These are phyloP conservation scores for Musca domestica DNA, from an alignment of 1,140 invertebrate genomes.

Conservation along the genomic window DNA sequence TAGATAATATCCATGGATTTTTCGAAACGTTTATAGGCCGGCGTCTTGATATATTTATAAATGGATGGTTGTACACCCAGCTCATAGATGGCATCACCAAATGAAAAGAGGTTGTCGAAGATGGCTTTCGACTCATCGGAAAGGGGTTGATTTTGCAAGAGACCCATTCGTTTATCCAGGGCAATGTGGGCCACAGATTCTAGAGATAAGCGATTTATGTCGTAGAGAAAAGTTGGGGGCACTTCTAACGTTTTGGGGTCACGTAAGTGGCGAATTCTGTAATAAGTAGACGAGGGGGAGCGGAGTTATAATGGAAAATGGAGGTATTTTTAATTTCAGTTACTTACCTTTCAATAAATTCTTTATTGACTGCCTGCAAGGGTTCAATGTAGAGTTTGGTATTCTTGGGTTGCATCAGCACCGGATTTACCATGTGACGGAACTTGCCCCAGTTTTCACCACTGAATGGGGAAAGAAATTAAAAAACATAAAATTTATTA, in stretches of 20 bases:
- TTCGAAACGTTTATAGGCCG: slow-evolving; percentile 58
- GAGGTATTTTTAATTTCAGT: no score
- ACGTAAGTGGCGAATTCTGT: slow-evolving; percentile 55
- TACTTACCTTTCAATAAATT: slow-evolving; percentile 35
- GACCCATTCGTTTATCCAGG: slow-evolving; percentile 65
- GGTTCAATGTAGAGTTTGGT: slow-evolving; percentile 53
- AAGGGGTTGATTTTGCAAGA: slow-evolving; percentile 41
- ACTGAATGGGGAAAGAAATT: no score
- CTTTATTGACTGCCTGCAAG: slow-evolving; percentile 53
- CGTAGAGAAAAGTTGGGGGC: slow-evolving; percentile 60
- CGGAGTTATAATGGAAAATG: no score
- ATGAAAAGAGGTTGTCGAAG: slow-evolving; percentile 61
- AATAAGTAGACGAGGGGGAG: no score
- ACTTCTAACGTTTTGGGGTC: slow-evolving; percentile 59
- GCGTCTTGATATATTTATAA: slow-evolving; percentile 63
- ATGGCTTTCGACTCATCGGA: slow-evolving; percentile 59
- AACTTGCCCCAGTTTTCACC: slow-evolving; percentile 42
- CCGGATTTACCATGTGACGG: slow-evolving; percentile 52
- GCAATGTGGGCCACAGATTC: slow-evolving; percentile 70
- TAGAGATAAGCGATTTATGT: slow-evolving; percentile 67
- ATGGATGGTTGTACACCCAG: slow-evolving; percentile 62
- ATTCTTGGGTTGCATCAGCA: slow-evolving; percentile 56
- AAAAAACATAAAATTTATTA: no score
- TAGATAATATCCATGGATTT: slow-evolving; percentile 39
- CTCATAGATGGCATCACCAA: slow-evolving; percentile 61